Evolutionary conservation across 2,888 invertebrate genomes (phyloP).

Genomic region (Tetanocera ferruginea): DNA sequence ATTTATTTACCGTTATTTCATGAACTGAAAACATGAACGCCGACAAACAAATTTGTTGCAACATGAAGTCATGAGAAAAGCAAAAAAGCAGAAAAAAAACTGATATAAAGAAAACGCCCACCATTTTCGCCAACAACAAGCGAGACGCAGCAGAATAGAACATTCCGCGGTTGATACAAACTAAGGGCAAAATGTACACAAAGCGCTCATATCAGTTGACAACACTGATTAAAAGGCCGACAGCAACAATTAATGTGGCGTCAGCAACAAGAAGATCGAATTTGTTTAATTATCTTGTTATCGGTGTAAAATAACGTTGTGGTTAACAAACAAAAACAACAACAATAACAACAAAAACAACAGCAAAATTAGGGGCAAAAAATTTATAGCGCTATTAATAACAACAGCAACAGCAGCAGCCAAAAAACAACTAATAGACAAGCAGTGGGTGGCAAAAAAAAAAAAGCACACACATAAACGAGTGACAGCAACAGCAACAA

Average conservation of each 20-base stretch:
- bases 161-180: neutral
- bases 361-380: conserved; percentile 31
- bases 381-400: neutral
- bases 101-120: neutral
- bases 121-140: neutral
- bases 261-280: neutral
- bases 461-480: conserved; percentile 8
- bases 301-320: conserved; percentile 13
- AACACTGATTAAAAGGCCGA: conserved; percentile 10
- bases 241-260: conserved; percentile 20
- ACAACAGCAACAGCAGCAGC: conserved; percentile 28
- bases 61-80: no score
- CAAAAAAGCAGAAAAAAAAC: neutral
- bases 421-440: neutral
- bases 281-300: conserved; percentile 10
- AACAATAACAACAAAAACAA: conserved; percentile 39
- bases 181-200: neutral
- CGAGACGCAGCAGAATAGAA: neutral
- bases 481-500: conserved; percentile 20
- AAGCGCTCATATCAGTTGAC: neutral
- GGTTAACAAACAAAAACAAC: conserved; percentile 32
- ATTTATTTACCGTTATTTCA: no score
- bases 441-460: conserved; percentile 8
- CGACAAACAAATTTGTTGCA: neutral
- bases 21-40: neutral